These are phyloP conservation scores for Leistus spinibarbis DNA, from an alignment of 2,888 invertebrate species.

Conservation along the genomic window DNA sequence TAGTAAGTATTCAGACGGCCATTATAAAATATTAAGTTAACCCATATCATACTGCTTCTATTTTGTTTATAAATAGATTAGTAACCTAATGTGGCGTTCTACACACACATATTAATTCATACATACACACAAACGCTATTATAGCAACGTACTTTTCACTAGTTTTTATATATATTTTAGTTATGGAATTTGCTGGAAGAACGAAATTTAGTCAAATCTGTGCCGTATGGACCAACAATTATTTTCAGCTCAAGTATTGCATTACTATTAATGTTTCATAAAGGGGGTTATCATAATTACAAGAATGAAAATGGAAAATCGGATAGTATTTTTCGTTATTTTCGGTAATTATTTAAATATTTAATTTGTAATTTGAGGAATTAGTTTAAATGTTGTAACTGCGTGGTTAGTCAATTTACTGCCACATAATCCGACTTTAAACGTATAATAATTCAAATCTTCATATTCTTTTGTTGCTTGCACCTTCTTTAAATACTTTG, in stretches of 20 bases:
- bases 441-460: too few species aligned
- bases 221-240: conserved; percentile 65
- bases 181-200: conserved; percentile 68
- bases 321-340: not conserved
- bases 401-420: not conserved
- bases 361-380: not conserved
- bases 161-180: too few species aligned
- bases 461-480: too few species aligned
- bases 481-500: too few species aligned
- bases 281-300: conserved; percentile 55
- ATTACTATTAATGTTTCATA: conserved; percentile 61
- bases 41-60: not conserved
- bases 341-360: not conserved
- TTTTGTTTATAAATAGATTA: not conserved
- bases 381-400: not conserved
- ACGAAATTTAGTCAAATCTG: conserved; percentile 61
- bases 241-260: conserved; percentile 65
- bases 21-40: too few species aligned
- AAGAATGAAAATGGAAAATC: conserved; percentile 43
- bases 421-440: not conserved
- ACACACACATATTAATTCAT: too few species aligned
- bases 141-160: too few species aligned
- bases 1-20: conserved; percentile 49
- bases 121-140: too few species aligned
- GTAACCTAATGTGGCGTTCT: too few species aligned